phyloP scores from a whole-genome alignment of 2,797 vertebrate genomes.

The Eulemur mongoz region DNA sequence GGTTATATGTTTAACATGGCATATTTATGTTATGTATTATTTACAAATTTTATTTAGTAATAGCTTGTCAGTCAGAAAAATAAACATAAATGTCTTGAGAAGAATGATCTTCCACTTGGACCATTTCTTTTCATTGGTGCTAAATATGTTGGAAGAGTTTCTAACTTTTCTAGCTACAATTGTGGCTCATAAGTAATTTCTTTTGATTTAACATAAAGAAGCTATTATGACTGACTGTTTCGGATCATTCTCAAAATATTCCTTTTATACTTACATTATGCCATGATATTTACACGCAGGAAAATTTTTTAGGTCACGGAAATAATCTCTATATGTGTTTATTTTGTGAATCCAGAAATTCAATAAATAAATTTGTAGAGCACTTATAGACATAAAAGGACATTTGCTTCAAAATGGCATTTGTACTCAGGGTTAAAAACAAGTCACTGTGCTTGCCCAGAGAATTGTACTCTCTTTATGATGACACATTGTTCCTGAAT shows the following conservation, averaged over 20 bases:
- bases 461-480: background rate
- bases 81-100: background rate
- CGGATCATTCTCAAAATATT: background rate
- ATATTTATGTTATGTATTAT: background rate
- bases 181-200: background rate
- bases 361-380: slow-evolving; percentile 1
- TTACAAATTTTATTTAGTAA: background rate
- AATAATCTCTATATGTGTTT: background rate
- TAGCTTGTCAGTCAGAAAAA: background rate
- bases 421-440: background rate
- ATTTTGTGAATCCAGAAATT: background rate
- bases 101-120: background rate
- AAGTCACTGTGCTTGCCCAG: background rate
- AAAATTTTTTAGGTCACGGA: background rate
- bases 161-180: background rate
- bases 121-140: background rate
- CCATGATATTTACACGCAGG: background rate
- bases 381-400: background rate
- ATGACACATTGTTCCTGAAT: background rate
- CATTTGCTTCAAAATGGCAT: slow-evolving; percentile 1
- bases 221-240: background rate
- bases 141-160: background rate
- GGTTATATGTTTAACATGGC: background rate
- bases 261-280: background rate
- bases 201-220: background rate